phyloP scores from a whole-genome alignment of 2,888 invertebrate species.

The Hydroisotoma schaefferi region DNA sequence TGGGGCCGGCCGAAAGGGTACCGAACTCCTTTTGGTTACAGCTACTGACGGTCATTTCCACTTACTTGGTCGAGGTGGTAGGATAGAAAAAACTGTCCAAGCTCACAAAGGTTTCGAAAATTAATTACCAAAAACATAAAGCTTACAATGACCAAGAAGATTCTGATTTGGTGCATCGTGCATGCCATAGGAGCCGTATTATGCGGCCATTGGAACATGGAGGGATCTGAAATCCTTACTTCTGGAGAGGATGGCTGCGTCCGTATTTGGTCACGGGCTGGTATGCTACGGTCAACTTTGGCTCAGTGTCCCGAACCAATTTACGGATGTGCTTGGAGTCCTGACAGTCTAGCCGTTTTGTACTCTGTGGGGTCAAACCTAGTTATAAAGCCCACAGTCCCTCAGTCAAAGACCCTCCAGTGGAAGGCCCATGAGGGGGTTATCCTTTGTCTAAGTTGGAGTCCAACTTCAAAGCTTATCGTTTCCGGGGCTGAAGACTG shows the following conservation, averaged over 20 bases:
- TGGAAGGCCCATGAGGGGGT: slow-evolving; percentile 97
- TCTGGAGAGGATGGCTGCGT: slow-evolving; percentile 96
- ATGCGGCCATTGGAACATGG: slow-evolving; percentile 87
- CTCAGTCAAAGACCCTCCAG: slow-evolving; percentile 25
- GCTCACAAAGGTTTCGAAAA: slow-evolving; percentile 67
- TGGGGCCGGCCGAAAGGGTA: slow-evolving; percentile 37
- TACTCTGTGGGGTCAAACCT: slow-evolving; percentile 59
- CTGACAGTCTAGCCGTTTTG: slow-evolving; percentile 59
- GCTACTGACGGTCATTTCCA: slow-evolving; percentile 59
- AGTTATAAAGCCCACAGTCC: slow-evolving; percentile 57
- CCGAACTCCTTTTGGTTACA: slow-evolving; percentile 45
- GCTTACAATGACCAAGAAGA: background rate
- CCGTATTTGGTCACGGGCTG: slow-evolving; percentile 95
- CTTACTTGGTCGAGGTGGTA: slow-evolving; percentile 80
- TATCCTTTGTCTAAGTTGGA: slow-evolving; percentile 68
- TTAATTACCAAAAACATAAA: too few species aligned
- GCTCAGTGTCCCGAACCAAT: slow-evolving; percentile 78
- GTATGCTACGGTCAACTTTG: slow-evolving; percentile 85
- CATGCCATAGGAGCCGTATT: slow-evolving; percentile 72
- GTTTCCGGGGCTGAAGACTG: slow-evolving; percentile 71
- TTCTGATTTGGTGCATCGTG: background rate
- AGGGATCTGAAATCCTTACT: slow-evolving; percentile 92
- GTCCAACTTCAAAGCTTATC: slow-evolving; percentile 58
- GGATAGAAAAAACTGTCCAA: slow-evolving; percentile 86
- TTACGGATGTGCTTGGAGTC: slow-evolving; percentile 74